These are phyloP conservation scores for Pipistrellus kuhlii DNA, from an alignment of 2,797 vertebrate genomes.

Conservation along the genomic window DNA sequence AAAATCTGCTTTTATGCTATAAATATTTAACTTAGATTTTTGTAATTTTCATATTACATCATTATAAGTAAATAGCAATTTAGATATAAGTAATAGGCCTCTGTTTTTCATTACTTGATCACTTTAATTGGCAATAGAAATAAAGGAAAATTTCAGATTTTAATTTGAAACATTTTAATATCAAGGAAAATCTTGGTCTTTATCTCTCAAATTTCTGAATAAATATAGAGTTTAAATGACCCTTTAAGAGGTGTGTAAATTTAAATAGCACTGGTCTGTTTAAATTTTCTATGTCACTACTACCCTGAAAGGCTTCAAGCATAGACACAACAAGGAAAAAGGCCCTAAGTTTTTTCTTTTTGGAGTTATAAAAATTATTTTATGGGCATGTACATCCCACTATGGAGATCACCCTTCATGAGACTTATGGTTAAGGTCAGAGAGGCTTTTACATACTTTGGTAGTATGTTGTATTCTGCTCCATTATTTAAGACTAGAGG, in stretches of 20 bases:
- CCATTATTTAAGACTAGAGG: not conserved
- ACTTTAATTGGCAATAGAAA: not conserved
- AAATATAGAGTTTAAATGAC: not conserved
- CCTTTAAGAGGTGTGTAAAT: not conserved
- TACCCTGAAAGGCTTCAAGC: not conserved
- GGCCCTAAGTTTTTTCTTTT: not conserved
- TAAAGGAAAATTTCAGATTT: slow-evolving; percentile 22
- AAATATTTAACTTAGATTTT: slow-evolving; percentile 56
- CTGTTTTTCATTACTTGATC: not conserved
- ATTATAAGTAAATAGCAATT: not conserved
- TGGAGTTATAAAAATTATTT: not conserved
- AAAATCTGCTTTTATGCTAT: not conserved
- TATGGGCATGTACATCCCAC: not conserved
- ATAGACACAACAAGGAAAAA: not conserved
- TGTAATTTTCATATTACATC: slow-evolving; percentile 19
- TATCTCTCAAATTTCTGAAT: not conserved
- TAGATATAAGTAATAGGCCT: not conserved
- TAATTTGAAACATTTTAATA: slow-evolving; percentile 4
- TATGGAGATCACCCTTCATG: not conserved
- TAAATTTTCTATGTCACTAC: not conserved
- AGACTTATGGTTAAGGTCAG: not conserved
- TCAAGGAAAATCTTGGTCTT: not conserved
- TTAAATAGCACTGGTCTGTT: not conserved
- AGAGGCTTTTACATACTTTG: not conserved
- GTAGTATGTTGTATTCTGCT: not conserved